Conservation (phyloP, 64 coral and sea anemone genomes). For the Stylophora pistillata region DNA sequence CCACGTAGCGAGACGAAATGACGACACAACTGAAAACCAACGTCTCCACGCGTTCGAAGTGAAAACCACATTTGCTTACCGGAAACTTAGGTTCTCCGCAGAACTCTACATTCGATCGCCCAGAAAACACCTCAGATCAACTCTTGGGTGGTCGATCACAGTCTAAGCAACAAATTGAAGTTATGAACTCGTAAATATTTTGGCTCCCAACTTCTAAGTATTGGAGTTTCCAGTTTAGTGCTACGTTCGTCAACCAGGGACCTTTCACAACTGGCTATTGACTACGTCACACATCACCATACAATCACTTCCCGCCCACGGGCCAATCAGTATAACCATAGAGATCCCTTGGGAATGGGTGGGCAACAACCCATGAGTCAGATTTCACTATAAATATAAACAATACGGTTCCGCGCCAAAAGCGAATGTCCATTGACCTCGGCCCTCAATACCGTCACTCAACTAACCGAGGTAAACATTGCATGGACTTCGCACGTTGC, state of each 20-base stretch:
- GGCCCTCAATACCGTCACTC: background rate
- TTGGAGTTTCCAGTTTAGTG: constrained; percentile 49
- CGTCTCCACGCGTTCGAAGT: constrained; percentile 33
- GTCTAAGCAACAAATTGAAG: constrained; percentile 9
- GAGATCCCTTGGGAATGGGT: constrained; percentile 58
- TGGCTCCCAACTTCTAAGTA: background rate
- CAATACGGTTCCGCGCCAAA: constrained; percentile 50
- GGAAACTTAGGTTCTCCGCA: constrained; percentile 23
- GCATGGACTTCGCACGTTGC: background rate
- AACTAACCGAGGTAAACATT: constrained; percentile 23
- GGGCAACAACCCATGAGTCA: constrained; percentile 38
- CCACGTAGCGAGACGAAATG: constrained; percentile 30
- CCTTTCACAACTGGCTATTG: constrained; percentile 48
- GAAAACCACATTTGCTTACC: constrained; percentile 45
- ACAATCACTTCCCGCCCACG: constrained; percentile 39
- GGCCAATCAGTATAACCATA: constrained; percentile 10
- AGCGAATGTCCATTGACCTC: background rate
- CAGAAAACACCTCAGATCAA: constrained; percentile 25
- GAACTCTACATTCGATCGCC: constrained; percentile 34
- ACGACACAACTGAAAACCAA: constrained; percentile 39
- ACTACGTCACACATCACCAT: constrained; percentile 43
- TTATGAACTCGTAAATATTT: background rate
- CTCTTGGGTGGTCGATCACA: background rate
- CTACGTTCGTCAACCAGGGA: constrained; percentile 37
- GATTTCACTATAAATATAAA: constrained; percentile 52